Evolutionary conservation across 2,797 vertebrate genomes (phyloP).

Genomic region (Melanogrammus aeglefinus): DNA sequence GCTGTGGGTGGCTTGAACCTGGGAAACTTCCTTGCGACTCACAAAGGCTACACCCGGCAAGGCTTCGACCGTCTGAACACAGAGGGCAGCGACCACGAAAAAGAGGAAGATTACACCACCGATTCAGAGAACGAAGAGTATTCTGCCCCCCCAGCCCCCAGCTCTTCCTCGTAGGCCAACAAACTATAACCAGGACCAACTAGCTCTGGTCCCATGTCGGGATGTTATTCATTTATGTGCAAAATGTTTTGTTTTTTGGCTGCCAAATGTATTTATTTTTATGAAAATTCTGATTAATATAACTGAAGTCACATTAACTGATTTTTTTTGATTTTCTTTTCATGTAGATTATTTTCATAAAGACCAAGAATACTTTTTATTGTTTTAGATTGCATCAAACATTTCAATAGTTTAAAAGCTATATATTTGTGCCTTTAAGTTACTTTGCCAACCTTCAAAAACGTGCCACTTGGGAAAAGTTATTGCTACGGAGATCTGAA

Average conservation of each 20-base stretch:
- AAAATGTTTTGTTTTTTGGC: constrained; percentile 79
- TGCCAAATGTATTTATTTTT: constrained; percentile 73
- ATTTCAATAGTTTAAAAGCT: constrained; percentile 70
- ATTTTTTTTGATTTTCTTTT: constrained; percentile 28
- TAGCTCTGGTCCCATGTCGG: constrained; percentile 72
- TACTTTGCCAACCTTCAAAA: constrained; percentile 73
- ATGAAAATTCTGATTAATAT: constrained; percentile 34
- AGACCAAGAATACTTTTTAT: constrained; percentile 3
- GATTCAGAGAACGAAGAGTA: constrained; percentile 95
- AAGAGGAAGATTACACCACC: constrained; percentile 87
- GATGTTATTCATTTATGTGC: constrained; percentile 81
- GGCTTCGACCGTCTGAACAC: constrained; percentile 96
- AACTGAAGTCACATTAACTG: constrained; percentile 45
- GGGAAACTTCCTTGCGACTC: constrained; percentile 92
- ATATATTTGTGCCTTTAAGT: constrained; percentile 89
- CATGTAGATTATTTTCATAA: constrained; percentile 5
- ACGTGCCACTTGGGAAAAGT: constrained; percentile 79
- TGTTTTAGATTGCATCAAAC: constrained; percentile 54
- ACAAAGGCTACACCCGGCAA: constrained; percentile 89
- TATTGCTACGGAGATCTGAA: constrained; percentile 85
- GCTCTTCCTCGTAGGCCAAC: constrained; percentile 48
- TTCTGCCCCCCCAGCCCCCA: constrained; percentile 72
- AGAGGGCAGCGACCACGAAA: constrained; percentile 94
- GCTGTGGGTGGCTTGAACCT: constrained; percentile 86
- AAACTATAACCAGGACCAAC: constrained; percentile 27